Base-by-base conservation (phyloP, 2,888 invertebrate genomes). In the Salpingus planirostris region DNA sequence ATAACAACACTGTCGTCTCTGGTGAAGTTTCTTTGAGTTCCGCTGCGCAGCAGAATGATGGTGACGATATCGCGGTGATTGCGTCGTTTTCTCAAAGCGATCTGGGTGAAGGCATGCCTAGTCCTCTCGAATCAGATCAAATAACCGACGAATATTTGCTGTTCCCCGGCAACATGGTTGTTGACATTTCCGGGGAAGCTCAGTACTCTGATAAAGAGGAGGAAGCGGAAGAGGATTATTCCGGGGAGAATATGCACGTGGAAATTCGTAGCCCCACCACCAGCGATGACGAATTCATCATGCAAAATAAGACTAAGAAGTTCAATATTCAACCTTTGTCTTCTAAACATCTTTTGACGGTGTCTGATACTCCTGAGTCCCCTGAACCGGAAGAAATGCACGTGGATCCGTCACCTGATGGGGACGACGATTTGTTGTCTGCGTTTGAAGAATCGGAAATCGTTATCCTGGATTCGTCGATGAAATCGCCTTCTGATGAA, bases 401-500 rank as follows among this genome's bases (percentile, higher is more conserved):
- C 67, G 23, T 60, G 59, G 60, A 69, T 43, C 63, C 64, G 2
- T 49, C 49, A 2, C 67, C 69, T n/a, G 0, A 66, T 10, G 57
- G 62, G 0, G 70, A 76, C 40, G 66, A 65, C 15, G 67, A 68
- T 28, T 53, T n/a, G n/a, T n/a, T n/a, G n/a, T n/a, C n/a, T n/a
- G n/a, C 65, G 2, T 54, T 62, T 8, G 68, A 66, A 15, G 75
- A 74, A 33, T 71, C 76, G 4, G 78, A 77, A 43, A 73, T 78
- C 15, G 74, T 79, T 0, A 70, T 78, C 3, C 71, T 78, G 1
- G 76, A 77, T 52, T 69, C 74, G 1, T 67, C 65, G 11, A 66
- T 68, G 0, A 75, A 74, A 45, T 74, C 76, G 1, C 75, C 76
- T 1, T 75, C 76, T 0, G 76, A 78, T 45, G 76, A 76, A 46